Percentiles rank a stretch among this genome's conserved stretches.
Conservation (phyloP, 2,888 invertebrate genomes). For the Volucella zonaria region DNA sequence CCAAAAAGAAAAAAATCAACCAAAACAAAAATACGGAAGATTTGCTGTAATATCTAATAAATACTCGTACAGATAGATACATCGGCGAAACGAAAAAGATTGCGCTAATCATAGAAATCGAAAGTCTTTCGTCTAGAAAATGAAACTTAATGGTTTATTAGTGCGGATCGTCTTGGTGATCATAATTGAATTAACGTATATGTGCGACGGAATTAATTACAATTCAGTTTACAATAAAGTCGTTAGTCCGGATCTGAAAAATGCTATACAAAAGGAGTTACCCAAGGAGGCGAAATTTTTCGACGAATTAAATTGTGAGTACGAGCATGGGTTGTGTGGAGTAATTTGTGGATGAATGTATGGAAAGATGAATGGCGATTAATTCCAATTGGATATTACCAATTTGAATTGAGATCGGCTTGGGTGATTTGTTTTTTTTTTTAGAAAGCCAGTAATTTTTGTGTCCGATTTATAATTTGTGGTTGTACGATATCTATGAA, state of each 20-base stretch:
- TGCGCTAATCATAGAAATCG: conserved; percentile 67
- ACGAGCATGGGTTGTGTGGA: conserved; percentile 61
- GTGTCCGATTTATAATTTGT: neutral
- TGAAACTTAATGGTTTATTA: conserved; percentile 63
- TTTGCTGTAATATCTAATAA: conserved; percentile 14
- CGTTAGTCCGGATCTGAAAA: conserved; percentile 78
- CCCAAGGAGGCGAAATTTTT: conserved; percentile 86
- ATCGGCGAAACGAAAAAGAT: conserved; percentile 25
- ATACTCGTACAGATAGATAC: no score
- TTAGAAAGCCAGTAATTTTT: conserved; percentile 14
- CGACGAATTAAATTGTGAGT: conserved; percentile 89
- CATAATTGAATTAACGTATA: conserved; percentile 55
- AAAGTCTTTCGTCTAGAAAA: conserved; percentile 58
- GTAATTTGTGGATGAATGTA: neutral
- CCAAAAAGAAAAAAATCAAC: neutral
- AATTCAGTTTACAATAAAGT: conserved; percentile 80
- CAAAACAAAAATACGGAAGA: conserved; percentile 24
- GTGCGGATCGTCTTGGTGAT: conserved; percentile 55
- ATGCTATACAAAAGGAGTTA: conserved; percentile 80
- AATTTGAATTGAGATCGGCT: neutral
- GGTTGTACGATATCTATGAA: neutral
- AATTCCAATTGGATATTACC: neutral
- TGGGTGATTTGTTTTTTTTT: neutral
- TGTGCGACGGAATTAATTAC: conserved; percentile 75
- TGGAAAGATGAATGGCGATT: neutral